Percentiles rank a stretch among this genome's conserved stretches.
phyloP scores from a whole-genome alignment of 2,888 invertebrate species.

The Stenichneumon culpator region DNA sequence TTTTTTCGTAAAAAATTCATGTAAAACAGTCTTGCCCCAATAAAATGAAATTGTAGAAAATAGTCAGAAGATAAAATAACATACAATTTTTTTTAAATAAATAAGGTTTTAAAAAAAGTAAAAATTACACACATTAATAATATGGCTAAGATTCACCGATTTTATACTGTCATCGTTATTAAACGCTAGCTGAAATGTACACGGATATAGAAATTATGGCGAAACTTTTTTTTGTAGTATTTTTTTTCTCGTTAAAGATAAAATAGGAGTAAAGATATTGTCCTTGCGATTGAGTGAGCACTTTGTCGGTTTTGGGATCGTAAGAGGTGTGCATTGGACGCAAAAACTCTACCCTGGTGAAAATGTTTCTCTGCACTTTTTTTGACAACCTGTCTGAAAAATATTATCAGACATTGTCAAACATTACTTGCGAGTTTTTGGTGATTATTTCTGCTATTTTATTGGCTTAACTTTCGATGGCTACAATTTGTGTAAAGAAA shows the following conservation, averaged over 20 bases:
- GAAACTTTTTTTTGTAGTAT: constrained; percentile 19
- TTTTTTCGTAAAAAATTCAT: constrained; percentile 66
- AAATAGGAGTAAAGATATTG: constrained; percentile 40
- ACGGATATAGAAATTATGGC: constrained; percentile 56
- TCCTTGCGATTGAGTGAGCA: constrained; percentile 44
- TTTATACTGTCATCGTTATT: constrained; percentile 55
- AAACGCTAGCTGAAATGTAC: constrained; percentile 62
- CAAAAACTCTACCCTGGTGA: constrained; percentile 10
- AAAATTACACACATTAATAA: constrained; percentile 40
- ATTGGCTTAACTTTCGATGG: too few relatives aligned
- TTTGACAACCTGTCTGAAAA: too few relatives aligned
- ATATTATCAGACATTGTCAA: too few relatives aligned
- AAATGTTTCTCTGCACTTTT: too few relatives aligned
- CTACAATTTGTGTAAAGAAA: too few relatives aligned
- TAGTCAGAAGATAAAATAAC: too few relatives aligned
- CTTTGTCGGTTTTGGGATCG: constrained; percentile 16
- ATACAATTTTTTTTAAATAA: background rate
- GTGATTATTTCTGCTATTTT: too few relatives aligned
- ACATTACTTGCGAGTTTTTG: too few relatives aligned
- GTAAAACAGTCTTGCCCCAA: constrained; percentile 63
- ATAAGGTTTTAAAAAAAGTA: constrained; percentile 15
- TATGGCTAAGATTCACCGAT: constrained; percentile 56
- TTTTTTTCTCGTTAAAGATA: constrained; percentile 19
- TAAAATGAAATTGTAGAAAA: background rate
- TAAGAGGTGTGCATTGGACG: constrained; percentile 18